Percentiles rank a stretch among this genome's conserved stretches.
phyloP scores from a whole-genome alignment of 1,140 invertebrate genomes.

The Chrysopa pallens region DNA sequence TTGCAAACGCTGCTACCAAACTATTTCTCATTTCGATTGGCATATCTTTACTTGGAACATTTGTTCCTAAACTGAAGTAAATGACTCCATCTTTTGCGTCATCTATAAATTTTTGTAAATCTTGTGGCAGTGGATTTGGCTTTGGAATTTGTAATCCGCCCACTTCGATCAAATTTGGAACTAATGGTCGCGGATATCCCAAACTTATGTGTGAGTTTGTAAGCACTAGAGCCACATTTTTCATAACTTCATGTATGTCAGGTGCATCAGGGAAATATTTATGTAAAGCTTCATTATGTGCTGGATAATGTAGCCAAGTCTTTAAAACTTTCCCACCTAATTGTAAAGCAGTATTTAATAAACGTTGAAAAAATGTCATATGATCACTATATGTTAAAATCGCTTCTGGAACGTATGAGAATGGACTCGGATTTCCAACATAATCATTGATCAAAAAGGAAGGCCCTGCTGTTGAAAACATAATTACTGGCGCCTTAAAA shows the following conservation, averaged over 20 bases:
- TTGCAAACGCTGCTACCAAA: constrained; percentile 17
- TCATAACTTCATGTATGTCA: constrained; percentile 24
- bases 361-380: constrained; percentile 17
- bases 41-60: constrained; percentile 10
- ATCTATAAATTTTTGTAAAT: constrained; percentile 33
- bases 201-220: constrained; percentile 12
- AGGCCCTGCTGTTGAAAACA: constrained; percentile 3
- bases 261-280: constrained; percentile 23
- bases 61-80: constrained; percentile 43
- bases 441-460: constrained; percentile 18
- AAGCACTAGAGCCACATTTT: constrained; percentile 23
- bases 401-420: constrained; percentile 21
- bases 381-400: constrained; percentile 16
- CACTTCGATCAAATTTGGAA: constrained; percentile 10
- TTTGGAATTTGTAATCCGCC: constrained; percentile 2
- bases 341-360: neutral
- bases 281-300: constrained; percentile 11
- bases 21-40: constrained; percentile 1
- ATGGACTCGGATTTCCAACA: constrained; percentile 18
- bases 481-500: constrained; percentile 21
- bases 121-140: constrained; percentile 15
- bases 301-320: constrained; percentile 7
- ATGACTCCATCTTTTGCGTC: constrained; percentile 33
- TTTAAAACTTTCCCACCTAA: constrained; percentile 3
- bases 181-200: constrained; percentile 8